A percentile compares a stretch with the other conserved stretches of the same genome.
Conservation (phyloP, 1,140 invertebrate species). For the Lordiphosa clarofinis region DNA sequence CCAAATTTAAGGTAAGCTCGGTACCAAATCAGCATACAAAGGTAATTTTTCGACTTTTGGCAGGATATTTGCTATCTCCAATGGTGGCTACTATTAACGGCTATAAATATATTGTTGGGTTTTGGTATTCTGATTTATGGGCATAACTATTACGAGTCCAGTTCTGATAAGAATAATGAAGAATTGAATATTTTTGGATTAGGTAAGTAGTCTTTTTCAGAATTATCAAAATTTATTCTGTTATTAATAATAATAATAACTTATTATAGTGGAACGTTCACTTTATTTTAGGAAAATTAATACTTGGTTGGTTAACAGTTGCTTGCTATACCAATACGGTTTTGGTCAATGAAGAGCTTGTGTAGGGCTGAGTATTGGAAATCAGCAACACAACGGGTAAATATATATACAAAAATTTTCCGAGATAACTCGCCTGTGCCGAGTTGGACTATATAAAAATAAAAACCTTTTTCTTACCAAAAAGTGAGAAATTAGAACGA, state of each 20-base stretch:
- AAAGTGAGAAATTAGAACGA: too few species aligned
- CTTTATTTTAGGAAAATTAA: neutral
- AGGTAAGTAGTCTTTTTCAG: neutral
- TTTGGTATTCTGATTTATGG: conserved; percentile 6
- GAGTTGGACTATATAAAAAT: too few species aligned
- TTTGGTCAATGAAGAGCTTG: too few species aligned
- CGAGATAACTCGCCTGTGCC: too few species aligned
- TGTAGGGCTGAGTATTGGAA: too few species aligned
- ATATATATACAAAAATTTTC: too few species aligned
- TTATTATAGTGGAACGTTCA: neutral
- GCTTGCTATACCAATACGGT: neutral
- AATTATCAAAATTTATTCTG: neutral
- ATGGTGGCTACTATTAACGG: conserved; percentile 22
- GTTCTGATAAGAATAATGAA: neutral
- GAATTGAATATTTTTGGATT: neutral
- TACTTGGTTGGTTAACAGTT: neutral
- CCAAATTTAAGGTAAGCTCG: conserved; percentile 2
- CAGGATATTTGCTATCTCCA: conserved; percentile 23
- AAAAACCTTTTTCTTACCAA: too few species aligned
- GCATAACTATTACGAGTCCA: neutral
- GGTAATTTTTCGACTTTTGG: neutral
- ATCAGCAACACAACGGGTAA: too few species aligned
- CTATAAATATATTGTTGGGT: neutral
- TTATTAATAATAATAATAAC: too few species aligned
- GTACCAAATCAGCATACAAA: neutral